Base-by-base conservation (phyloP, 2,888 invertebrate genomes). In the Keiferia lycopersicella region DNA sequence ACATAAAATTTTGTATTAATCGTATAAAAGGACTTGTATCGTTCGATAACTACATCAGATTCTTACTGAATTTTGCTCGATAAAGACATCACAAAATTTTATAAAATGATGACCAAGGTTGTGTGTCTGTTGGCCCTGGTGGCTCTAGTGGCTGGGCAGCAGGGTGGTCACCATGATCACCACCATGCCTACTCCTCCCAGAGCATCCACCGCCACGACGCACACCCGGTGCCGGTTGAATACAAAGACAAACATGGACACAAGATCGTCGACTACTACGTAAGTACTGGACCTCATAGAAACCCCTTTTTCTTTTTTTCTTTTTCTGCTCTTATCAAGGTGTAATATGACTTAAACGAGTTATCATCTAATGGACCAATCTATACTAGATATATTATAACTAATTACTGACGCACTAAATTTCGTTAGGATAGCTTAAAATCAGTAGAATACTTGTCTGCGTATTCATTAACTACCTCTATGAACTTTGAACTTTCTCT, bases 151-250 rank as follows among this genome's bases (percentile, higher is more conserved):
- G 70, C 74, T 34, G 48, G 75, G 58, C 83, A 83, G 72, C 73
- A 79, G 20, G 89, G 88, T 20, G 39, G 39, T 12, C 71, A 73
- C 61, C 65, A 61, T 39, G 71, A 34, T 34, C 34, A 34, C 8
- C 34, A 34, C 10, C 34, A 34, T 10, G 34, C 68, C 38, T 71
- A 69, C 61, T 69, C 68, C 3, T 78, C 81, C 11, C 81, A 81
- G 65, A 76, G 69, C 68, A 70, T 79, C 78, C 66, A 75, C 65
- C 65, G 79, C 67, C 53, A 79, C 75, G 64, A 61, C 69, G 80
- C 71, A 67, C 80, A 65, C 8, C 16, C 61, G 1, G 16, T 30
- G 12, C 11, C 16, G 11, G 30, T 51, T 2, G 48, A 26, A 12
- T 26, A 45, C 26, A 12, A 61, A 3, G 60, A 61, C 61, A 60